Conservation (phyloP, 2,888 invertebrate genomes). For the Drosophila robusta region DNA sequence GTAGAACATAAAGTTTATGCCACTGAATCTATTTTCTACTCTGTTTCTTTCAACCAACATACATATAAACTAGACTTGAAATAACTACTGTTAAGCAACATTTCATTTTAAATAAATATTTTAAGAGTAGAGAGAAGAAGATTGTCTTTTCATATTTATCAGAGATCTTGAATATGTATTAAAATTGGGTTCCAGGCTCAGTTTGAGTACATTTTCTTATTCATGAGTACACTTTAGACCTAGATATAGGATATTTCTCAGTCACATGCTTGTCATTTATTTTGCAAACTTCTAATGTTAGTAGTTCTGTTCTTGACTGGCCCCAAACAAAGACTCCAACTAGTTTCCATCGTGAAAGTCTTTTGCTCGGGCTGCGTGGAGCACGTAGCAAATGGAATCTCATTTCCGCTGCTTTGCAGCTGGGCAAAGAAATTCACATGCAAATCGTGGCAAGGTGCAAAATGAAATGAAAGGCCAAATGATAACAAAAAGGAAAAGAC, state of each 20-base stretch:
- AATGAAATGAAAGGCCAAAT: slow-evolving; percentile 31
- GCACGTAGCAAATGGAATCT: slow-evolving; percentile 56
- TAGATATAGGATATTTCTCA: not conserved
- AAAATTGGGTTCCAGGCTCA: too few relatives aligned
- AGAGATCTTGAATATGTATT: too few relatives aligned
- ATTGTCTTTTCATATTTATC: too few relatives aligned
- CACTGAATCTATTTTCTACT: too few relatives aligned
- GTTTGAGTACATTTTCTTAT: not conserved
- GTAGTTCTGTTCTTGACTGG: slow-evolving; percentile 24
- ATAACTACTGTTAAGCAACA: too few relatives aligned
- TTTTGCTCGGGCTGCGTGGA: slow-evolving; percentile 22
- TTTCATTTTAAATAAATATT: too few relatives aligned
- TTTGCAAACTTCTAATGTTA: slow-evolving; percentile 24
- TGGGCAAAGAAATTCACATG: slow-evolving; percentile 44
- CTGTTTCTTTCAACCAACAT: too few relatives aligned
- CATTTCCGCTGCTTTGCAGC: slow-evolving; percentile 42
- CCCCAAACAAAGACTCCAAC: slow-evolving; percentile 38
- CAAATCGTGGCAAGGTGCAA: slow-evolving; percentile 45
- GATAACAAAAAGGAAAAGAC: slow-evolving; percentile 12
- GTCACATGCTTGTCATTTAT: not conserved
- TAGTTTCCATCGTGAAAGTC: slow-evolving; percentile 23
- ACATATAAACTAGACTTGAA: too few relatives aligned
- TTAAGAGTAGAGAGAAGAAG: too few relatives aligned
- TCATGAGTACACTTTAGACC: not conserved
- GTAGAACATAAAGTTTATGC: too few relatives aligned